phyloP scores from a whole-genome alignment of 2,797 vertebrate species.

The Tauraco hartlaubi region DNA sequence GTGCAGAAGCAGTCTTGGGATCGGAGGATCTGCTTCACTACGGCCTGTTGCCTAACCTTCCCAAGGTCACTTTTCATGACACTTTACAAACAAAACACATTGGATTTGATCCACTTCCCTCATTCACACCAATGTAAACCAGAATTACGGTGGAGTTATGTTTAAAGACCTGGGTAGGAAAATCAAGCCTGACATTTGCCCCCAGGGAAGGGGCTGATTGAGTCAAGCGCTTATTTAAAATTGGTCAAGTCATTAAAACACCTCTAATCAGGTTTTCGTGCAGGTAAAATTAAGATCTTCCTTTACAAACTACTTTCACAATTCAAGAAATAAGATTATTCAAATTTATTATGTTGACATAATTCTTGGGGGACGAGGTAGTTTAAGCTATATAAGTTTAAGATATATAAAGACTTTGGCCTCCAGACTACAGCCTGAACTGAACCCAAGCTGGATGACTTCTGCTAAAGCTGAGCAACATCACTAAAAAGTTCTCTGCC shows the following conservation, averaged over 20 bases:
- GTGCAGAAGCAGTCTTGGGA: conserved; percentile 22
- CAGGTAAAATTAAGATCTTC: not conserved
- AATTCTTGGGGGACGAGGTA: not conserved
- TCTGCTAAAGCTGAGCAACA: not conserved
- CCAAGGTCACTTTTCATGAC: conserved; percentile 19
- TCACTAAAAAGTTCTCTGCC: not conserved
- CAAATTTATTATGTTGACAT: not conserved
- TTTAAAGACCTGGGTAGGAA: not conserved
- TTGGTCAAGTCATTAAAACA: not conserved
- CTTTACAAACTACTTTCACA: not conserved
- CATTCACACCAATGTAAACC: not conserved
- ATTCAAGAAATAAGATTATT: not conserved
- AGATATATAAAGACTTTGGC: not conserved
- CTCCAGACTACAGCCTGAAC: not conserved
- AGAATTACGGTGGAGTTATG: not conserved
- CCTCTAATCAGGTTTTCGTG: not conserved
- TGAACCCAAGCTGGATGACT: not conserved
- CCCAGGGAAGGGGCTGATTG: not conserved
- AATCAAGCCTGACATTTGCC: not conserved
- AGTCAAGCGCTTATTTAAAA: not conserved
- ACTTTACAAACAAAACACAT: not conserved
- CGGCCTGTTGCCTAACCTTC: not conserved
- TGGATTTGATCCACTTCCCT: not conserved
- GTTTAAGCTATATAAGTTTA: not conserved
- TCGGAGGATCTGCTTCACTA: not conserved